Conservation (phyloP, 23 tunicate species). For the Ascidia mentula region DNA sequence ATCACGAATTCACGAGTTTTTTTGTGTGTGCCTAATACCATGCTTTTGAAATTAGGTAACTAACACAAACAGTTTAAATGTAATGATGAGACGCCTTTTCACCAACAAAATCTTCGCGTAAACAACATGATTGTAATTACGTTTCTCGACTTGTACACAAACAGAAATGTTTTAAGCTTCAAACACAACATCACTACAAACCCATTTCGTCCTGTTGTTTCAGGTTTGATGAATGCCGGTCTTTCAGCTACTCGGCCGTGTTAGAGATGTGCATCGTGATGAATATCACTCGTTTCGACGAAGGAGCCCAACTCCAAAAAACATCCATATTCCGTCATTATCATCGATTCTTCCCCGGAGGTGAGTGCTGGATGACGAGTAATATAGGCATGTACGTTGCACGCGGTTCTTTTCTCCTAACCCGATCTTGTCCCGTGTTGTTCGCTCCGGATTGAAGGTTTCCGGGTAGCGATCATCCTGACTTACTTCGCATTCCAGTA, state of each 20-base stretch:
- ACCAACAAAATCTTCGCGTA: no score
- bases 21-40: no score
- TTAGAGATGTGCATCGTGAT: neutral
- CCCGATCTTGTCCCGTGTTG: neutral
- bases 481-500: no score
- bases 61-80: no score
- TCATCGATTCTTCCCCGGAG: neutral
- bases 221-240: neutral
- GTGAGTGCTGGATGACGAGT: neutral
- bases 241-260: neutral
- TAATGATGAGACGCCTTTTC: no score
- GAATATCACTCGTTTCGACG: neutral
- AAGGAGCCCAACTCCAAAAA: neutral
- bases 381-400: neutral
- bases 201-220: no score
- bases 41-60: no score
- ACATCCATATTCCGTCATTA: neutral
- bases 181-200: no score
- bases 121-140: no score
- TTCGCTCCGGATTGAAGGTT: neutral
- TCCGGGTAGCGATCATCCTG: neutral
- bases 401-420: neutral
- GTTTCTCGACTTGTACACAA: no score
- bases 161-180: no score
- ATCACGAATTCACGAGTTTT: no score